Evolutionary conservation across 1,140 invertebrate genomes (phyloP).

Genomic region (Hyles vespertilio): DNA sequence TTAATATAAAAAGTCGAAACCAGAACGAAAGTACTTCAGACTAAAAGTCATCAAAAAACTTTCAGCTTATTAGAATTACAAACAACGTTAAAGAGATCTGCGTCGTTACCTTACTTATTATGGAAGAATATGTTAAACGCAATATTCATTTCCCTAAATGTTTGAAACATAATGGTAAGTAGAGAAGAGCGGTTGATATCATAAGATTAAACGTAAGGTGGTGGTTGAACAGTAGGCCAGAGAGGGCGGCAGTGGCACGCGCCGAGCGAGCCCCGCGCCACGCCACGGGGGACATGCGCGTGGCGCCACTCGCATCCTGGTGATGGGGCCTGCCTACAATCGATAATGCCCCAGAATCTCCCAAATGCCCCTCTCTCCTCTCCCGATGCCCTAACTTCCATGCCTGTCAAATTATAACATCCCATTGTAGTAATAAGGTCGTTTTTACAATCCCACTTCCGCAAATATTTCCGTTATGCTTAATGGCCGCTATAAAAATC

Average conservation of each 20-base stretch:
- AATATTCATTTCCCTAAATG: too few relatives aligned
- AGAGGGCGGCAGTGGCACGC: conserved; percentile 8
- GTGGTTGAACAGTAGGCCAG: conserved; percentile 10
- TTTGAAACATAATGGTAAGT: too few relatives aligned
- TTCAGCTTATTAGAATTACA: too few relatives aligned
- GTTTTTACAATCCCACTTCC: conserved; percentile 44
- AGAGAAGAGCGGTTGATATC: too few relatives aligned
- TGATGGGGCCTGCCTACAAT: conserved; percentile 55
- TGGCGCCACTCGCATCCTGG: conserved; percentile 35
- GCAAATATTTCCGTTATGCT: conserved; percentile 36
- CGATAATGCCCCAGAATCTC: conserved; percentile 68
- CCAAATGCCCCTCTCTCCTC: conserved; percentile 45
- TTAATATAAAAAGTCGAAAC: too few relatives aligned
- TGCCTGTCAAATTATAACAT: conserved; percentile 56
- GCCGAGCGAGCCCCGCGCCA: conserved; percentile 10
- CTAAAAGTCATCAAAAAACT: too few relatives aligned
- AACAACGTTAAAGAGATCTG: too few relatives aligned
- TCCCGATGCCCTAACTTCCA: conserved; percentile 37
- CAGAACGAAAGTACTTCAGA: too few relatives aligned
- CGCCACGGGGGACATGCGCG: conserved; percentile 42
- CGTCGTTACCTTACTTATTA: too few relatives aligned
- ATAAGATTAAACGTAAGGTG: conserved; percentile 4
- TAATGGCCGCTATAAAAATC: conserved; percentile 54
- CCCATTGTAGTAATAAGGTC: conserved; percentile 56
- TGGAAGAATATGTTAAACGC: too few relatives aligned